phyloP scores from a whole-genome alignment of 2,888 invertebrate species.

The Opisthograptis luteolata region DNA sequence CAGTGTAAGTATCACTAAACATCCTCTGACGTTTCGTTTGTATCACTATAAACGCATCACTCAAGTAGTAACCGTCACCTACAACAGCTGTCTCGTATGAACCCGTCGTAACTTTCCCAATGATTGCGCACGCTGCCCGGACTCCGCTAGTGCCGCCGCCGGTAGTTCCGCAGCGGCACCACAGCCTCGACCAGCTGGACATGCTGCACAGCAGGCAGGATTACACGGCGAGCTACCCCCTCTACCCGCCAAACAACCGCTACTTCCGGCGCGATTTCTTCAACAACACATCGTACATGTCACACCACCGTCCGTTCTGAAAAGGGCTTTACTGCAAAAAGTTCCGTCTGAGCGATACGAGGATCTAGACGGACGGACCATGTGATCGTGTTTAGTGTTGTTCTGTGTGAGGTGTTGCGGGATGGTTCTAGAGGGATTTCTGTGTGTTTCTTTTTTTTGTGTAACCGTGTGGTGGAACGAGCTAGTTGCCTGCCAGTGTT shows the following conservation, averaged over 20 bases:
- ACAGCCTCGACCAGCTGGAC: conserved; percentile 78
- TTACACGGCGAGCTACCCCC: conserved; percentile 63
- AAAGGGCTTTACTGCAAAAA: conserved; percentile 81
- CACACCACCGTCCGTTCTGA: conserved; percentile 81
- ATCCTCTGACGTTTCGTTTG: too few species aligned
- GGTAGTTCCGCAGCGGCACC: conserved; percentile 69
- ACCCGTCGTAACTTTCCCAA: conserved; percentile 16
- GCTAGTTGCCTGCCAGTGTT: too few species aligned
- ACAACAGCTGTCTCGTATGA: neutral
- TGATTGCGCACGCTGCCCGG: conserved; percentile 71
- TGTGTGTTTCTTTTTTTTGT: conserved; percentile 9
- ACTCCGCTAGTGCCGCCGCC: conserved; percentile 45
- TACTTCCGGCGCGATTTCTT: conserved; percentile 69
- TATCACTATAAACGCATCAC: neutral
- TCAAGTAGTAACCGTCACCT: neutral
- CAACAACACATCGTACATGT: conserved; percentile 69
- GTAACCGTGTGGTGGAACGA: too few species aligned
- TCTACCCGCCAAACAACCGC: conserved; percentile 59
- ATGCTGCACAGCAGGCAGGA: conserved; percentile 73
- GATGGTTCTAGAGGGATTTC: conserved; percentile 43
- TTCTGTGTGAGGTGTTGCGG: conserved; percentile 53
- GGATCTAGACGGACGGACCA: conserved; percentile 69
- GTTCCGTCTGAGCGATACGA: conserved; percentile 75
- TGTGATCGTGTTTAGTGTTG: conserved; percentile 51
- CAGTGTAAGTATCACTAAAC: too few species aligned